A percentile compares a stretch with the other conserved stretches of the same genome.
These are phyloP conservation scores for Perodicticus potto DNA, from an alignment of 2,797 vertebrate species.

Conservation along the genomic window DNA sequence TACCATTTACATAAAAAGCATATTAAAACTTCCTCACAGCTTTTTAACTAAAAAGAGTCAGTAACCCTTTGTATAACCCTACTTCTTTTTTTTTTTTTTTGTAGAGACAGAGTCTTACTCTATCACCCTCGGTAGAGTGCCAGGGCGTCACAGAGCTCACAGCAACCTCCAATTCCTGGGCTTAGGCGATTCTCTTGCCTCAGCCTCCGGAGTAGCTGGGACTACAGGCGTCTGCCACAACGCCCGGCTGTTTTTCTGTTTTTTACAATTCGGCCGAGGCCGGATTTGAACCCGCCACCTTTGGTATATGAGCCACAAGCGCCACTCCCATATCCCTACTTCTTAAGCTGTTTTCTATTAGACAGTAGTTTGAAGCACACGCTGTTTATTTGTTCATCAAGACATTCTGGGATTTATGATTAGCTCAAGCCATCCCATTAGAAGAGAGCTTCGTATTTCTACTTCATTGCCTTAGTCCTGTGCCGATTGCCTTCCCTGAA, in stretches of 20 bases:
- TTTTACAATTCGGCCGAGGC: too few species aligned
- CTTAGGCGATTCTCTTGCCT: too few species aligned
- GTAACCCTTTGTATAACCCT: background rate
- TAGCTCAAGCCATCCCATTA: background rate
- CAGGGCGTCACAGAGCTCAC: too few species aligned
- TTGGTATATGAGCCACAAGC: too few species aligned
- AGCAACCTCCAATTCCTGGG: too few species aligned
- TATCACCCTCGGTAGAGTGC: too few species aligned
- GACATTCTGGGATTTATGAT: background rate
- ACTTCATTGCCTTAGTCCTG: background rate
- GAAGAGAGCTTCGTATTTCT: background rate
- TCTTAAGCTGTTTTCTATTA: conserved; percentile 6
- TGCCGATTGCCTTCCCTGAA: background rate
- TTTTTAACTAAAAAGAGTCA: conserved; percentile 17
- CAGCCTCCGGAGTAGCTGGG: too few species aligned
- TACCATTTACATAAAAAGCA: background rate
- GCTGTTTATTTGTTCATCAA: conserved; percentile 22
- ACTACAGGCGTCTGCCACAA: too few species aligned
- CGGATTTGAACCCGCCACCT: too few species aligned
- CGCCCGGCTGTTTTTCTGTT: too few species aligned
- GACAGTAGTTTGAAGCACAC: conserved; percentile 9
- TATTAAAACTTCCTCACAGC: conserved; percentile 5
- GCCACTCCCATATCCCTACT: background rate
- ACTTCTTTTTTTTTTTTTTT: background rate
- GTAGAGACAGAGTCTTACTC: too few species aligned